phyloP scores from a whole-genome alignment of 1,140 invertebrate genomes.

The Trigoniulus corallinus region DNA sequence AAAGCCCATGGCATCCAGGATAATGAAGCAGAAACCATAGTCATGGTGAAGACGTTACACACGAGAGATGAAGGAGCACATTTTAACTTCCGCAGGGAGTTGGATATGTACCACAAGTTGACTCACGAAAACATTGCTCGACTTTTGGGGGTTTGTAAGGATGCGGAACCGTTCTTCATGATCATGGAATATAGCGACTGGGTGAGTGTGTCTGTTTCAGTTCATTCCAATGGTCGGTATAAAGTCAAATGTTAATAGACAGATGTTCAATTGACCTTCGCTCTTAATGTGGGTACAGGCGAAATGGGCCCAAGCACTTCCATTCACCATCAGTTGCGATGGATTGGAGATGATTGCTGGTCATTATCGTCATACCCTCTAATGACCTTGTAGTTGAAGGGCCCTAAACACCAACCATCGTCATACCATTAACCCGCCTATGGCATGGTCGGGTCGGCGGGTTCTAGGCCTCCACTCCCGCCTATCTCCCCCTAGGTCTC shows the following conservation, averaged over 20 bases:
- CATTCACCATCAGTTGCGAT: conserved; percentile 36
- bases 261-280: too few relatives aligned
- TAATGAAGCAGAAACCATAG: conserved; percentile 32
- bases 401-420: too few relatives aligned
- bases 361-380: too few relatives aligned
- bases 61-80: conserved; percentile 56
- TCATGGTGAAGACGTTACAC: conserved; percentile 53
- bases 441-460: too few relatives aligned
- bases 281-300: conserved; percentile 42
- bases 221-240: neutral
- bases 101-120: conserved; percentile 64
- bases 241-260: too few relatives aligned
- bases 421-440: too few relatives aligned
- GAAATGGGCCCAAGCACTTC: conserved; percentile 43
- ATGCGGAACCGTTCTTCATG: conserved; percentile 71
- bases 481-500: too few relatives aligned
- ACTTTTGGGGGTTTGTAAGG: conserved; percentile 53
- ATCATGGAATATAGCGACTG: conserved; percentile 83
- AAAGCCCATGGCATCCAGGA: conserved; percentile 33
- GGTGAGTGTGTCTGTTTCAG: conserved; percentile 43
- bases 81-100: conserved; percentile 67
- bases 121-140: conserved; percentile 61
- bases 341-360: too few relatives aligned
- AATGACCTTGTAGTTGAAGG: too few relatives aligned
- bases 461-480: too few relatives aligned